Evolutionary conservation across 2,797 vertebrate genomes (phyloP), one percentile per base, ranked within the genome.

Genomic region (Varecia variegata): DNA sequence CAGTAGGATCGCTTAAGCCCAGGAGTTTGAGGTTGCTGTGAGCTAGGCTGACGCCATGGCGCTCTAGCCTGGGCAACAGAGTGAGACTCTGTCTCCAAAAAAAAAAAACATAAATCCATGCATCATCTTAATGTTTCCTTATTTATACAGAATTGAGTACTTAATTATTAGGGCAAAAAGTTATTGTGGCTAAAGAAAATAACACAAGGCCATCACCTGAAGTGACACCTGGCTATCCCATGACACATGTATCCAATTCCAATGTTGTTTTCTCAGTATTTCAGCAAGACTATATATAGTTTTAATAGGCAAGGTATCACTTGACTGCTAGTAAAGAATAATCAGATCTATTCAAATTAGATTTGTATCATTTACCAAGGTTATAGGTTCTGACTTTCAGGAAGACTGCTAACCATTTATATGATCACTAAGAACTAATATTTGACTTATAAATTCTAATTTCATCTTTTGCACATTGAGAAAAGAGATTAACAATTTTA

Each of bases 381-480:
- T 45, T 35, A 82, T 17, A 68, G 17, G 82, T 77, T 88, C 70
- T 95, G 47, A 81, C 77, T 94, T 76, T 94, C 45, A 89, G 70
- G 65, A 74, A 93, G n/a, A 89, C 8, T 90, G 40, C 25, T 88
- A 15, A 90, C 67, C 35, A 83, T 40, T 86, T 86, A 87, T 40
- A 47, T 83, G 38, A 93, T 82, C 50, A 89, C 73, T 92, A 83
- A 90, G 90, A 92, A 93, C 50, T 88, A 92, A 86, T 54, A 95
- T 73, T 93, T 95, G 94, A 94, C 32, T 82, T 89, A 97, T 99
- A 99, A 96, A 98, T 96, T 45, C 79, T 97, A 82, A 99, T 97
- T 98, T 99, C 99, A 88, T 99, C 98, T 96, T 99, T 97, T 68
- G 98, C 98, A 93, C 98, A 99, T 45, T 97, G 93, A 93, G 99